Base-by-base conservation (phyloP, 2,797 vertebrate species). In the Anabas testudineus region DNA sequence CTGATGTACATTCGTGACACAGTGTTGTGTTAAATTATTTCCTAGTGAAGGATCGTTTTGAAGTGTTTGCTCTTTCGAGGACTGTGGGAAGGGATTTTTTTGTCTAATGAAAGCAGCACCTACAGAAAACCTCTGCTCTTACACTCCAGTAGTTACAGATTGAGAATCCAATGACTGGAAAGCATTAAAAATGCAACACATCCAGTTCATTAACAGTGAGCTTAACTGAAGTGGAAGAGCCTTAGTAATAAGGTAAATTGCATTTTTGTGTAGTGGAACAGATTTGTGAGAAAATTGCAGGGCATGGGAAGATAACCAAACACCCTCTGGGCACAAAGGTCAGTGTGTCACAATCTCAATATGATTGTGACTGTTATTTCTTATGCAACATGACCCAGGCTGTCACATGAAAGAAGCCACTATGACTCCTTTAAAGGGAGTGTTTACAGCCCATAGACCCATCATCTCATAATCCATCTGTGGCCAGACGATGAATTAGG, bases 81-180 rank as follows among this genome's bases (percentile, higher is more conserved):
- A 53, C 19, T 67, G 15, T 37, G 13, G 18, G 30, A 65, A 37
- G 16, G 43, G 43, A 51, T 14, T 21, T 21, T 55, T 28, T 47
- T 32, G 41, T 30, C 14, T n/a, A n/a, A 49, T 53, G 12, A 53
- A 36, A 36, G 34, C 10, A 39, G 45, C 14, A 30, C 45, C 34
- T 42, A 5, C 24, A 61, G 22, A 32, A 3, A 28, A 36, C 4
- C 0, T 0, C 42, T 54, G 28, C 10, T 10, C 10, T 59, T 14
- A 55, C 22, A 42, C 8, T 49, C 32, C n/a, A 36, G 45, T 18
- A 26, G 10, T 46, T 49, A 3, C 1, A 0, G 3, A 52, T 63
- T 15, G 18, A 46, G 37, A n/a, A 45, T 9, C 12, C 18, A 22
- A 4, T 49, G 18, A 22, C 28, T 42, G 16, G 7, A 45, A 16